phyloP scores from a whole-genome alignment of 2,888 invertebrate species.

The Vesta saturnalis region DNA sequence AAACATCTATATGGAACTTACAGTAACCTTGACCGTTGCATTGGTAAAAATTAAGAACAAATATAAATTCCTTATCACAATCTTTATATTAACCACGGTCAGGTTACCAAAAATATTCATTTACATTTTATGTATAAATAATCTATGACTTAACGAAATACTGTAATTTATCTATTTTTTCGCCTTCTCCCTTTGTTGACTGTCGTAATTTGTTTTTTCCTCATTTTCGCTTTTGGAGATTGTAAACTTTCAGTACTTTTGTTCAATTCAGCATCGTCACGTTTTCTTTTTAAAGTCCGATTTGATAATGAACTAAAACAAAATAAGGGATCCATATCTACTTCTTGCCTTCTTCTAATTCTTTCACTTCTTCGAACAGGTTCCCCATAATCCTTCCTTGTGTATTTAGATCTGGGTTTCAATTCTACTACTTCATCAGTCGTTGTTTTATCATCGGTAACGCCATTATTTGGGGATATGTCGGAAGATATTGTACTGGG shows the following conservation, averaged over 20 bases:
- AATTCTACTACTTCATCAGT: slow-evolving; percentile 51
- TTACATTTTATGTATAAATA: slow-evolving; percentile 17
- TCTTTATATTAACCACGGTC: slow-evolving; percentile 30
- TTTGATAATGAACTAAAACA: slow-evolving; percentile 44
- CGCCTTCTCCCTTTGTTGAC: not conserved
- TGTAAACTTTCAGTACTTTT: slow-evolving; percentile 34
- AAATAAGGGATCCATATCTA: slow-evolving; percentile 51
- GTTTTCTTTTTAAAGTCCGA: slow-evolving; percentile 50
- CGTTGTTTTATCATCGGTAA: slow-evolving; percentile 11
- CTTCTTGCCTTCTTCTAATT: slow-evolving; percentile 55
- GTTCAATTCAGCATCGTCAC: slow-evolving; percentile 29
- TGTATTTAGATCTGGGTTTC: slow-evolving; percentile 37
- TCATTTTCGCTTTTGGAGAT: slow-evolving; percentile 53
- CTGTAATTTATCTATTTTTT: slow-evolving; percentile 25
- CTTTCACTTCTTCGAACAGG: slow-evolving; percentile 57
- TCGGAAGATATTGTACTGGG: slow-evolving; percentile 33
- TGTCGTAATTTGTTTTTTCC: slow-evolving; percentile 46
- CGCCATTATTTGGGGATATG: not conserved
- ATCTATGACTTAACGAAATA: slow-evolving; percentile 32
- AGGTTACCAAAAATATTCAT: slow-evolving; percentile 38
- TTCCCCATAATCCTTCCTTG: slow-evolving; percentile 51
- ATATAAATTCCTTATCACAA: slow-evolving; percentile 30
- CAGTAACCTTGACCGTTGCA: slow-evolving; percentile 27
- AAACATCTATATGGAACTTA: slow-evolving; percentile 37
- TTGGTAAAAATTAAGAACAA: slow-evolving; percentile 33